Conservation (phyloP, 1,140 invertebrate species). For the Melitaea cinxia region DNA sequence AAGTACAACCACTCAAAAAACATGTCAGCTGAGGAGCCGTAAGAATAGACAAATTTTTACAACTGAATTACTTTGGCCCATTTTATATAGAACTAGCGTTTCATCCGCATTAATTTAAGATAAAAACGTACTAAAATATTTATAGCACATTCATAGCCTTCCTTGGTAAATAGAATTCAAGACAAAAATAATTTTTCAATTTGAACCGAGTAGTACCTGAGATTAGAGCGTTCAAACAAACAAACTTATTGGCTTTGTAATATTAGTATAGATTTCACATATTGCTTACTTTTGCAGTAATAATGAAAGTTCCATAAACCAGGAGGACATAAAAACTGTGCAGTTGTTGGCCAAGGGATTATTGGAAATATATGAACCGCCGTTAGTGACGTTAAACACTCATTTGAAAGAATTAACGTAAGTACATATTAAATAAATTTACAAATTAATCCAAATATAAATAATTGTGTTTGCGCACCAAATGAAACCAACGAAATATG, state of each 20-base stretch:
- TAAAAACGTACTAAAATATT: too few species aligned
- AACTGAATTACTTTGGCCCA: neutral
- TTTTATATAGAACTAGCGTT: too few species aligned
- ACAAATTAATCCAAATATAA: too few species aligned
- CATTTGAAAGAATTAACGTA: slow-evolving; percentile 75
- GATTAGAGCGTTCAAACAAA: too few species aligned
- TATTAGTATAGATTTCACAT: neutral
- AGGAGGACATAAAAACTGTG: slow-evolving; percentile 60
- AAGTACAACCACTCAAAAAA: neutral
- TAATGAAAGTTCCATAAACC: slow-evolving; percentile 35
- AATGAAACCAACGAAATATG: too few species aligned
- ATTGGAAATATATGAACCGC: slow-evolving; percentile 70
- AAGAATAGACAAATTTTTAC: neutral
- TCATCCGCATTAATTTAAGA: too few species aligned
- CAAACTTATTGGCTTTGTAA: neutral
- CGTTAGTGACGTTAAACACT: slow-evolving; percentile 65
- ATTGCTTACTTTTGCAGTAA: slow-evolving; percentile 15
- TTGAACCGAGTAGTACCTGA: too few species aligned
- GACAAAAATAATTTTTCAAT: neutral
- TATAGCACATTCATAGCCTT: too few species aligned
- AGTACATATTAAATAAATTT: too few species aligned
- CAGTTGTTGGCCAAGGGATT: slow-evolving; percentile 65
- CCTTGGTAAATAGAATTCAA: too few species aligned
- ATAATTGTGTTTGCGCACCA: too few species aligned
- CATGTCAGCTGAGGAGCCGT: neutral